phyloP scores from a whole-genome alignment of 2,113 vertebrate genomes.

The Coryphaenoides rupestris region DNA sequence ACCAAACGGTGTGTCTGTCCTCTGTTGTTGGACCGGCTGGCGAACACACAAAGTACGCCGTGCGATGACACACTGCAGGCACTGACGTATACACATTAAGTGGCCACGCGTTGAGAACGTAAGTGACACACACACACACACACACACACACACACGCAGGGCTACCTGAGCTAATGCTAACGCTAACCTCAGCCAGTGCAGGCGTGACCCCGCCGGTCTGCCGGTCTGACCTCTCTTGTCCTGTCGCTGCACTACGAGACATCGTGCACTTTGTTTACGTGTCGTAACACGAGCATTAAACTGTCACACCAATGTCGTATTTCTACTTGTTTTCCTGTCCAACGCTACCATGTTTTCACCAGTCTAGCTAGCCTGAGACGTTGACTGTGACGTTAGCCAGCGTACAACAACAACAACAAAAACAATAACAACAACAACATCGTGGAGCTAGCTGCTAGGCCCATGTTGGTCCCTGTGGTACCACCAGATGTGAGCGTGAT shows the following conservation, averaged over 20 bases:
- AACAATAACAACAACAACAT: slow-evolving; percentile 2
- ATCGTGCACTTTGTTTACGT: too few relatives aligned
- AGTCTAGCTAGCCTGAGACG: not conserved
- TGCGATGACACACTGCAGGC: slow-evolving; percentile 43
- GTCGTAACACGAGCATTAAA: too few relatives aligned
- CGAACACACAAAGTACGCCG: not conserved
- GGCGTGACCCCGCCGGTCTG: too few relatives aligned
- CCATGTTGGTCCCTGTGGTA: too few relatives aligned
- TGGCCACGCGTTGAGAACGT: slow-evolving; percentile 32
- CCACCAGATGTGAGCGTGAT: too few relatives aligned
- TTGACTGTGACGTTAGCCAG: not conserved
- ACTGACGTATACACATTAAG: slow-evolving; percentile 11
- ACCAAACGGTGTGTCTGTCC: too few relatives aligned
- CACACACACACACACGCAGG: not conserved
- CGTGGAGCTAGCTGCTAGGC: not conserved
- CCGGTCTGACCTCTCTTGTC: too few relatives aligned
- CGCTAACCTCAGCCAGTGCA: slow-evolving; percentile 8
- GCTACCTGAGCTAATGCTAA: not conserved
- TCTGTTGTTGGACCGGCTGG: not conserved
- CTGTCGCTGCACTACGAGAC: too few relatives aligned
- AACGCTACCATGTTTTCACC: too few relatives aligned
- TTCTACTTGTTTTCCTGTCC: not conserved
- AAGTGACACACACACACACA: slow-evolving; percentile 21
- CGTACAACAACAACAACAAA: not conserved
- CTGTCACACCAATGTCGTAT: too few relatives aligned